Percentiles rank a stretch among this genome's conserved stretches.
phyloP scores from a whole-genome alignment of 2,797 vertebrate genomes.

The Onychomys torridus region DNA sequence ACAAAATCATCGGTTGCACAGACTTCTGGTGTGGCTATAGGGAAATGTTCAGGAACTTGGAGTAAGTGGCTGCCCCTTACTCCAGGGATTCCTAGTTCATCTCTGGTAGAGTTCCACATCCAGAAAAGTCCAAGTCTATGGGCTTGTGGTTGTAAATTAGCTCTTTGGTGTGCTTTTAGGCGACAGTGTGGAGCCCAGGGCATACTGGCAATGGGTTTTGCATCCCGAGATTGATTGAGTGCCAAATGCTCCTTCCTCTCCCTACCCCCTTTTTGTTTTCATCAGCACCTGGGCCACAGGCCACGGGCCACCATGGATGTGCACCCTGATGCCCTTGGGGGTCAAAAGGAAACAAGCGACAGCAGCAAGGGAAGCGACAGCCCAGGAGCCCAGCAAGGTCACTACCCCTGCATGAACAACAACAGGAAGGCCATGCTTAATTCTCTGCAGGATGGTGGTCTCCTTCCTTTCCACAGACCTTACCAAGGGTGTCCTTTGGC shows the following conservation, averaged over 20 bases:
- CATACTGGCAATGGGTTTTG: neutral
- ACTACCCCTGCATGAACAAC: slow-evolving; percentile 37
- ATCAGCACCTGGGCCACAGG: slow-evolving; percentile 60
- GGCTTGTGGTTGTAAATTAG: neutral
- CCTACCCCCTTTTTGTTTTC: slow-evolving; percentile 20
- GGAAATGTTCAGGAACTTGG: neutral
- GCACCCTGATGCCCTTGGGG: neutral
- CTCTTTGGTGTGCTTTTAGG: neutral
- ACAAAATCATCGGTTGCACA: neutral
- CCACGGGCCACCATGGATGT: slow-evolving; percentile 56
- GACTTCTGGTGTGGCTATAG: neutral
- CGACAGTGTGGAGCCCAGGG: neutral
- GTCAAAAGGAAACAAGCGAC: slow-evolving; percentile 25
- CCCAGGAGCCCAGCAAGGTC: slow-evolving; percentile 60
- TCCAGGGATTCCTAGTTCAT: neutral
- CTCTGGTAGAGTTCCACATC: neutral
- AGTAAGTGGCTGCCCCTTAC: neutral
- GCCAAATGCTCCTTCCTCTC: slow-evolving; percentile 46
- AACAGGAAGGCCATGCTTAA: neutral
- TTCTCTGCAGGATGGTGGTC: neutral
- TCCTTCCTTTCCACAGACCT: neutral
- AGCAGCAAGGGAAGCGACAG: slow-evolving; percentile 17
- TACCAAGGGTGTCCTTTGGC: neutral
- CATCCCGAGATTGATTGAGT: neutral
- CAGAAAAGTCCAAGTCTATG: neutral